Base-by-base conservation (phyloP, 1,140 invertebrate genomes). In the Lucilia sericata region DNA sequence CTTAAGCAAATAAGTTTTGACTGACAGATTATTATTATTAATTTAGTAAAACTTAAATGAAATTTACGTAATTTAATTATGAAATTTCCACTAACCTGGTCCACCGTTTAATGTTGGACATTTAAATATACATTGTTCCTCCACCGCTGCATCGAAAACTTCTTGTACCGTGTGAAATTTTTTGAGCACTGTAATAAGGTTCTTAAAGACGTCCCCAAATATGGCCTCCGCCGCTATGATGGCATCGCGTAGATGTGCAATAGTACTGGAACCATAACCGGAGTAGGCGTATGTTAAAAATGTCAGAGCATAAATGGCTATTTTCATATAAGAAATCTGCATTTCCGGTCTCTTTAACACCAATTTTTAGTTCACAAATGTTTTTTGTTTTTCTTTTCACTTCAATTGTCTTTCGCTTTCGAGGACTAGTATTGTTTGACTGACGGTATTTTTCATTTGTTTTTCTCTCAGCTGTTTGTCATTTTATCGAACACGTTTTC, bases 111-210 rank as follows among this genome's bases (percentile, higher is more conserved):
- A 85, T 87, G 91, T 92, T 9, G 95, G 94, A 91, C 96, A 97
- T 83, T 93, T 91, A 89, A 93, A 97, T 47, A 95, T 91, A 87
- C 96, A 97, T 76, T 95, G 93, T 90, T 97, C 96, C 87, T 96
- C 96, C 13, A 96, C 94, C 14, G 96, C 95, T 5, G 95, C 95
- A 90, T 97, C 95, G 84, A 97, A 95, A 7, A 97, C 94, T 84
- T 97, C 95, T 87, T 97, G 95, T 60, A 96, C 93, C 7, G 94
- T 94, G 86, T 94, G 94, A 86, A 97, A 95, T 87, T 95, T 96
- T 84, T 94, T 93, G 19, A 94, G 94, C 8, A 97, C 93, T n/a
- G 94, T 95, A 80, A 96, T 94, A 9, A 95, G 92, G 91, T 96
- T 96, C 85, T 93, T 91, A 85, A 96, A 93, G 74, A 96, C 92